phyloP scores from a whole-genome alignment of 2,888 invertebrate genomes.

The Ischnus inquisitorius region DNA sequence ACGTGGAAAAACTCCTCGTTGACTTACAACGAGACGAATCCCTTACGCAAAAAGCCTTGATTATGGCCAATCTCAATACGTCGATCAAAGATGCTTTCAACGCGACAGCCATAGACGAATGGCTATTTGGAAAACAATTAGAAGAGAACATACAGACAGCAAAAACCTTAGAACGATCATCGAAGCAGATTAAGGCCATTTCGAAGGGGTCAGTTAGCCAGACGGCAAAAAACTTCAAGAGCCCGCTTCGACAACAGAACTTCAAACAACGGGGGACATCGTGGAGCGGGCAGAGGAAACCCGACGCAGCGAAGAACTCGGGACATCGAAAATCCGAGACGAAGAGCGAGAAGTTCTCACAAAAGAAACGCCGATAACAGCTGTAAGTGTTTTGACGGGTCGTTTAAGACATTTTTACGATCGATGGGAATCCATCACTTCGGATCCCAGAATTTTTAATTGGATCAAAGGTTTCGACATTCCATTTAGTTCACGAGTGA shows the following conservation, averaged over 20 bases:
- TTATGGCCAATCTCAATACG: conserved; percentile 50
- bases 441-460: conserved; percentile 41
- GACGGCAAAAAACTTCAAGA: conserved; percentile 66
- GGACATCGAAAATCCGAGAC: conserved; percentile 36
- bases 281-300: conserved; percentile 43
- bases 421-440: conserved; percentile 35
- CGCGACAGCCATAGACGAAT: conserved; percentile 57
- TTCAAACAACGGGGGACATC: conserved; percentile 32
- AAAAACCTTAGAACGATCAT: conserved; percentile 52
- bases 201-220: conserved; percentile 26
- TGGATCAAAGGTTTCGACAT: conserved; percentile 52
- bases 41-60: conserved; percentile 52
- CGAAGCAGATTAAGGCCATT: conserved; percentile 52
- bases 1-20: conserved; percentile 52
- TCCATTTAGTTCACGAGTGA: conserved; percentile 29
- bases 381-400: conserved; percentile 53
- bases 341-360: conserved; percentile 34
- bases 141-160: conserved; percentile 56
- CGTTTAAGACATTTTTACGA: conserved; percentile 43
- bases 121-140: conserved; percentile 62
- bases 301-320: conserved; percentile 31
- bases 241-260: conserved; percentile 55
- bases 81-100: conserved; percentile 63
- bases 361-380: conserved; percentile 42
- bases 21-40: conserved; percentile 67